phyloP scores from a whole-genome alignment of 2,888 invertebrate genomes.

The Agonopterix arenella region DNA sequence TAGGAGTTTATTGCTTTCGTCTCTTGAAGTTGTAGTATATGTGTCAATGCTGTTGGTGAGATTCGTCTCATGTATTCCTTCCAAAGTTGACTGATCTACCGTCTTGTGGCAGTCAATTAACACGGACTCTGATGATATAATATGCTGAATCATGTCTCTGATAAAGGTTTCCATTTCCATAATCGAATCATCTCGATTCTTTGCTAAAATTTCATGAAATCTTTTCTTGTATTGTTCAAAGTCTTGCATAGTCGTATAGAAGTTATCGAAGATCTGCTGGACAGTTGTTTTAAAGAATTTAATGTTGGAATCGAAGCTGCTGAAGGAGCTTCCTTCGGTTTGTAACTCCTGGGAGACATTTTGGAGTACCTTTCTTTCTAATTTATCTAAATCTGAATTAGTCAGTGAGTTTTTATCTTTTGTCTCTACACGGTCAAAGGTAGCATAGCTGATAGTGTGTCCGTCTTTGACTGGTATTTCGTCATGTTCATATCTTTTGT shows the following conservation, averaged over 20 bases:
- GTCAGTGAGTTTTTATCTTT: conserved; percentile 28
- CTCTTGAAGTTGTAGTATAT: background rate
- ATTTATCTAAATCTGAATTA: conserved; percentile 45
- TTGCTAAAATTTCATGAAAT: conserved; percentile 50
- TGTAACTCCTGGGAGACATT: conserved; percentile 47
- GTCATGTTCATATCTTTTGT: conserved; percentile 52
- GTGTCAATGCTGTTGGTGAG: background rate
- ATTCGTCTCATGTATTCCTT: background rate
- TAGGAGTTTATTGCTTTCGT: background rate
- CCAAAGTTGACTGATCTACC: background rate
- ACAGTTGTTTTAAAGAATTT: conserved; percentile 56
- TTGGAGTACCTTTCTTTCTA: conserved; percentile 41
- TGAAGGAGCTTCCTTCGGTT: conserved; percentile 31
- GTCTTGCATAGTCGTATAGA: conserved; percentile 47
- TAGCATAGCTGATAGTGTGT: conserved; percentile 16
- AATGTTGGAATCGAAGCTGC: conserved; percentile 50
- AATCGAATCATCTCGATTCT: conserved; percentile 40
- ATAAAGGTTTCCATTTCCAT: conserved; percentile 58
- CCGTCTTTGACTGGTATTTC: conserved; percentile 49
- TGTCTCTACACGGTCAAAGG: conserved; percentile 11
- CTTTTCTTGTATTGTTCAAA: conserved; percentile 52
- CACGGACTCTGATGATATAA: conserved; percentile 40
- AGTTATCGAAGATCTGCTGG: conserved; percentile 56
- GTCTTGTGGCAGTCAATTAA: conserved; percentile 17
- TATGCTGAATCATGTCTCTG: conserved; percentile 54